Base-by-base conservation (phyloP, 2,113 vertebrate species). In the Lophura nycthemera region DNA sequence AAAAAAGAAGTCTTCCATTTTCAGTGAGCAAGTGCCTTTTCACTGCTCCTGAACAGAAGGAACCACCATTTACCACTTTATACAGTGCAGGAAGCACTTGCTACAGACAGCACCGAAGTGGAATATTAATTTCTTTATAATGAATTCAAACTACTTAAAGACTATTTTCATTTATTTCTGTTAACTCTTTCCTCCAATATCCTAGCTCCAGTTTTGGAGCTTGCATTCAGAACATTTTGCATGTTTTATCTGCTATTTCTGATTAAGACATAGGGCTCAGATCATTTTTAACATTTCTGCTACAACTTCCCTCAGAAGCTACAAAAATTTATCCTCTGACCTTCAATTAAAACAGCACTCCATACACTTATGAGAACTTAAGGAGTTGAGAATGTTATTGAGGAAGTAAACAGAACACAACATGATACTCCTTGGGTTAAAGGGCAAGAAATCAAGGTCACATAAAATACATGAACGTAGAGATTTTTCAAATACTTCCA, bases 1-100 rank as follows among this genome's bases (percentile, higher is more conserved):
- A 71, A 89, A 89, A 87, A 76, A 89, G 71, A 87, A 86, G 15
- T 27, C 18, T 64, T 94, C 63, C 38, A 30, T 74, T 93, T 85
- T 64, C 45, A 90, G 3, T 22, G 43, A 84, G 79, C 25, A 18
- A 66, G 34, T 85, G 42, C 19, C 29, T 71, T 48, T 47, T 86
- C 48, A 52, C 34, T 56, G 52, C 20, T 70, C 42, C 80, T 77
- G 52, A 83, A 74, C 19, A 81, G 22, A 42, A 38, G 43, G 47
- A 63, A 75, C 57, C 64, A 42, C 2, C 1, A 73, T 18, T 25
- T 38, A 36, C 0, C 24, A 43, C 17, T 72, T 63, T 11, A 36
- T 11, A 47, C 56, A 42, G 40, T 6, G 30, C 2, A 5, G 14
- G 9, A 29, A 93, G 8, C 19, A 32, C 21, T 45, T 6, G 0